Evolutionary conservation across 2,113 vertebrate genomes (phyloP).

Genomic region (Zosterops hypoxanthus): DNA sequence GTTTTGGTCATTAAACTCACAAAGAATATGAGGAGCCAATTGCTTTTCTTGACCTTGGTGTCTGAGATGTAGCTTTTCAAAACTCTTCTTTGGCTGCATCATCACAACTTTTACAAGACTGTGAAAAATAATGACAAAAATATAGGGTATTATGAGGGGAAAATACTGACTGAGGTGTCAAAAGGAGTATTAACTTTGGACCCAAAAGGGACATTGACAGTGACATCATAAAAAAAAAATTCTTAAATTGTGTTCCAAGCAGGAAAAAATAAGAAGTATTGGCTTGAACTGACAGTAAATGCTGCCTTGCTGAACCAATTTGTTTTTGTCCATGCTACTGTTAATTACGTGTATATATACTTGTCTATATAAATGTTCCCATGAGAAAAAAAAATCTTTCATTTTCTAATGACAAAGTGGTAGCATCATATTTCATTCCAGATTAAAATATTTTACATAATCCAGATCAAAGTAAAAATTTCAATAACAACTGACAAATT

Average conservation of each 20-base stretch:
- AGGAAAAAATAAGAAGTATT: not conserved
- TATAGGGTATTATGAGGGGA: not conserved
- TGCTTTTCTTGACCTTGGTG: not conserved
- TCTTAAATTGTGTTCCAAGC: not conserved
- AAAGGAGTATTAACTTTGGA: not conserved
- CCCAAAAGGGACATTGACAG: not conserved
- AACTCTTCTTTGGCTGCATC: not conserved
- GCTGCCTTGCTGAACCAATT: not conserved
- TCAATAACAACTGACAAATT: not conserved
- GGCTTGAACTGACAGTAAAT: not conserved
- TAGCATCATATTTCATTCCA: not conserved
- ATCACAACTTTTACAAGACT: not conserved
- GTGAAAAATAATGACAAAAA: not conserved
- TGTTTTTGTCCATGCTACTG: not conserved
- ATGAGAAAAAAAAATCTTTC: not conserved
- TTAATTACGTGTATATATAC: not conserved
- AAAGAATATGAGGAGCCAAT: not conserved
- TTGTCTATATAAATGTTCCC: not conserved
- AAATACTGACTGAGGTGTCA: not conserved
- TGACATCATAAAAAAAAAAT: not conserved
- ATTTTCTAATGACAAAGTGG: not conserved
- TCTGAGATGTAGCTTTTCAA: not conserved
- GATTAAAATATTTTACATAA: constrained; percentile 23
- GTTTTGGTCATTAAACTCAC: not conserved
- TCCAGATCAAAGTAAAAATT: constrained; percentile 37